Evolutionary conservation across 2,797 vertebrate species (phyloP).

Genomic region (Syngnathus acus): DNA sequence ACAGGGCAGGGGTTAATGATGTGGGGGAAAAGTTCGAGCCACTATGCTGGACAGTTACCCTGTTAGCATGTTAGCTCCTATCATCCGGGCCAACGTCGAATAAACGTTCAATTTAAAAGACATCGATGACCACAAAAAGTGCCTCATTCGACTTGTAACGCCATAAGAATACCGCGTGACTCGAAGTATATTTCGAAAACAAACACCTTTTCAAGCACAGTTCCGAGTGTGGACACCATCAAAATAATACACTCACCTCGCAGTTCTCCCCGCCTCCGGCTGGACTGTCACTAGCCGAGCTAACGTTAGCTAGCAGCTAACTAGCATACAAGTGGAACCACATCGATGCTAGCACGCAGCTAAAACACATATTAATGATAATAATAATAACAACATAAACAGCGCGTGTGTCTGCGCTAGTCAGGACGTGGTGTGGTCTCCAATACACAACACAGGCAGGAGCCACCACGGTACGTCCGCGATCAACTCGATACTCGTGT

Average conservation of each 20-base stretch:
- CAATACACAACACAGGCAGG: constrained; percentile 4
- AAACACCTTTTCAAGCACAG: constrained; percentile 26
- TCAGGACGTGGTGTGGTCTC: neutral
- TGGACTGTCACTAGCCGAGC: constrained; percentile 51
- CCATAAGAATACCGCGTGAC: neutral
- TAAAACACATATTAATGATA: neutral
- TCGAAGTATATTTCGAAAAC: constrained; percentile 19
- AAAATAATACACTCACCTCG: constrained; percentile 58
- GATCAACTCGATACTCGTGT: constrained; percentile 32
- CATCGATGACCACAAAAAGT: constrained; percentile 11
- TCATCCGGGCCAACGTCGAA: constrained; percentile 59
- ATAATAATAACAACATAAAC: neutral
- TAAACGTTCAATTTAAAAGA: constrained; percentile 39
- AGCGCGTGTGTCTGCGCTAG: neutral
- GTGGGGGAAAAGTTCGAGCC: constrained; percentile 48
- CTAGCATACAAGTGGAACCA: constrained; percentile 39
- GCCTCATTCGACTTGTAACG: constrained; percentile 18
- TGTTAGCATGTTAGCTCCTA: constrained; percentile 59
- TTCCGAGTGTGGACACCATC: constrained; percentile 47
- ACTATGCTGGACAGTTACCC: constrained; percentile 33
- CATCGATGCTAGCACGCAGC: constrained; percentile 25
- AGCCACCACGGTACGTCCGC: constrained; percentile 14
- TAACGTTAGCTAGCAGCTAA: constrained; percentile 25
- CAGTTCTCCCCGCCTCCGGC: constrained; percentile 54
- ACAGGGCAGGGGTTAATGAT: constrained; percentile 22